Evolutionary conservation across 2,797 vertebrate genomes (phyloP), one percentile per base, ranked within the genome.

Genomic region (Thamnophis elegans): DNA sequence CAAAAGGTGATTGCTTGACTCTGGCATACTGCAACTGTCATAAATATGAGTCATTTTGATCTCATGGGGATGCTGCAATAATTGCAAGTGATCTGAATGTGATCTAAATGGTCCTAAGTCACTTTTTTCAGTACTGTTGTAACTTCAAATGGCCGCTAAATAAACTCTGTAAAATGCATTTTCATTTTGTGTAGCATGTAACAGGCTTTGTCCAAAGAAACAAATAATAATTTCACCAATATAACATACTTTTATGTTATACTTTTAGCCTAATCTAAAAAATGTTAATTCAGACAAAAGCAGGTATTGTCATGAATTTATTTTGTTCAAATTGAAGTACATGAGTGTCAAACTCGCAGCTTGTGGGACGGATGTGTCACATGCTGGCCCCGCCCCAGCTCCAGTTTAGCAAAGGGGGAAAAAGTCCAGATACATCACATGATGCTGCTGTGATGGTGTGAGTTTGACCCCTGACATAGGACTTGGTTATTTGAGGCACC

Each of bases 381-480:
- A 16, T 18, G 54, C 55, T 56, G 55, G 47, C 47, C 47, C 47
- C 4, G 3, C 47, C 47, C 47, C 47, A 51, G 47, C 47, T 51
- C 47, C 1, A 5, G 16, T 53, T 53, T 53, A 53, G 53, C 9
- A 10, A 51, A 8, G 51, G 51, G 51, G 42, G 42, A 51, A 51
- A 51, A 51, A 51, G 5, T 51, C 14, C 3, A 3, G 2, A 16
- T 56, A 56, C 4, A 1, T 56, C 14, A 56, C 4, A 13, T 56
- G 55, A 56, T 1, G 1, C 4, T 0, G 0, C 55, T 13, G 1
- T 56, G 55, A 56, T 0, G 11, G 4, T 4, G 5, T 1, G 1
- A 56, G 55, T 56, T 56, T 18, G 55, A 56, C 55, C 55, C 55
- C 55, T 55, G 8, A 26, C 59, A 62, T 62, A 62, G 26, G 26